Conservation (phyloP, 1,140 invertebrate species). For the Drosophila ficusphila region DNA sequence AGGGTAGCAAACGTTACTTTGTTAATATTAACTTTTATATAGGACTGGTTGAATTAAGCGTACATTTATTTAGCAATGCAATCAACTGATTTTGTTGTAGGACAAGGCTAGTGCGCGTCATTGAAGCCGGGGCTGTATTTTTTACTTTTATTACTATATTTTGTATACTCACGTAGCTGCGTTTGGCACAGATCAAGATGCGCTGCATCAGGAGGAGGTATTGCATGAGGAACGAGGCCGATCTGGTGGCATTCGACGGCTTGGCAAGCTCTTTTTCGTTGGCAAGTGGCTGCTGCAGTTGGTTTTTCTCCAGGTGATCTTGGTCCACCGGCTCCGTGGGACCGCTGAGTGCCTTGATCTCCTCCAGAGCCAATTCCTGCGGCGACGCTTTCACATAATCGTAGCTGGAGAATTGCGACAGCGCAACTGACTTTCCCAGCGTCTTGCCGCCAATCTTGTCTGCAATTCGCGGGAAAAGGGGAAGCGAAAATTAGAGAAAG, state of each 20-base stretch:
- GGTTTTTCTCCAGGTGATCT: constrained; percentile 11
- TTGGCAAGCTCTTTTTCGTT: constrained; percentile 46
- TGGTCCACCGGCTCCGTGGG: background rate
- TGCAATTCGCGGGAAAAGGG: constrained; percentile 15
- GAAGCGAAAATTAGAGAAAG: constrained; percentile 8
- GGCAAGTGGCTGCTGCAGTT: constrained; percentile 20
- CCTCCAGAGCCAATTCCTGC: constrained; percentile 69
- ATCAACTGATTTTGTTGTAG: too few species aligned
- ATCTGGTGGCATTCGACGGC: constrained; percentile 17
- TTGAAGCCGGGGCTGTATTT: background rate
- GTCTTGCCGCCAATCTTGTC: constrained; percentile 54
- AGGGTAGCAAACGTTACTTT: too few species aligned
- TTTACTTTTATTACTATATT: background rate
- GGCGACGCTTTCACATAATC: constrained; percentile 62
- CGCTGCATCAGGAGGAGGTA: constrained; percentile 87
- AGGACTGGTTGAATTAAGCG: too few species aligned
- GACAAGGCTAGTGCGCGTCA: too few species aligned
- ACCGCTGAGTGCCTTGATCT: constrained; percentile 64
- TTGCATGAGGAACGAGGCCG: constrained; percentile 85
- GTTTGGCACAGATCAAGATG: constrained; percentile 86
- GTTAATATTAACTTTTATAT: too few species aligned
- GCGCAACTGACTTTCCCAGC: constrained; percentile 37
- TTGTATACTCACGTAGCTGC: constrained; percentile 86
- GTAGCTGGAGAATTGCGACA: constrained; percentile 58
- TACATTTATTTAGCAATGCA: too few species aligned